phyloP scores from a whole-genome alignment of 2,797 vertebrate species.

The Intellagama lesueurii region DNA sequence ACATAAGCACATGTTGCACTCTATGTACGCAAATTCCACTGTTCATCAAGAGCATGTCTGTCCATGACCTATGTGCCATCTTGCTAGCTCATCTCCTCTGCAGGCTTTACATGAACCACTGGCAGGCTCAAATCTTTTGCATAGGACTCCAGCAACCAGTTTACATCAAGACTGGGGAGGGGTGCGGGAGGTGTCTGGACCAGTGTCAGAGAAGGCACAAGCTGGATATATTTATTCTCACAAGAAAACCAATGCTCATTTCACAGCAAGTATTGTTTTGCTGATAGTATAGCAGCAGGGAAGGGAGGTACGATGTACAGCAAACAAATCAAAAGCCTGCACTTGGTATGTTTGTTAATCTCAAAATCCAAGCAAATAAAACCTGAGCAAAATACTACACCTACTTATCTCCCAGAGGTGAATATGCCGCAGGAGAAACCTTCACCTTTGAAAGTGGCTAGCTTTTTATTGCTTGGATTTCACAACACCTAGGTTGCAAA shows the following conservation, averaged over 20 bases:
- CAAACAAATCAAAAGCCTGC: constrained; percentile 7
- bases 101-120: background rate
- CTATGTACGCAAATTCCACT: background rate
- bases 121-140: background rate
- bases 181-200: too few species aligned
- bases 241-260: background rate
- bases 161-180: background rate
- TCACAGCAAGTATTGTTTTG: background rate
- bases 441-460: constrained; percentile 21
- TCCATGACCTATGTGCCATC: background rate
- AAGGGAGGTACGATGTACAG: background rate
- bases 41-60: background rate
- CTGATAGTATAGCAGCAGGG: background rate
- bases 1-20: background rate
- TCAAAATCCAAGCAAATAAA: constrained; percentile 35
- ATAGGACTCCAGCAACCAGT: background rate
- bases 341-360: constrained; percentile 1
- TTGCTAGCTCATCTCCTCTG: background rate
- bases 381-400: constrained; percentile 23
- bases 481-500: constrained; percentile 12
- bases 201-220: background rate
- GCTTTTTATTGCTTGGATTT: constrained; percentile 43
- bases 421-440: constrained; percentile 6
- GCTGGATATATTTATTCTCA: too few species aligned
- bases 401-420: constrained; percentile 8